Percentiles rank a stretch among this genome's conserved stretches.
phyloP scores from a whole-genome alignment of 2,113 vertebrate genomes.

The Gopherus flavomarginatus region DNA sequence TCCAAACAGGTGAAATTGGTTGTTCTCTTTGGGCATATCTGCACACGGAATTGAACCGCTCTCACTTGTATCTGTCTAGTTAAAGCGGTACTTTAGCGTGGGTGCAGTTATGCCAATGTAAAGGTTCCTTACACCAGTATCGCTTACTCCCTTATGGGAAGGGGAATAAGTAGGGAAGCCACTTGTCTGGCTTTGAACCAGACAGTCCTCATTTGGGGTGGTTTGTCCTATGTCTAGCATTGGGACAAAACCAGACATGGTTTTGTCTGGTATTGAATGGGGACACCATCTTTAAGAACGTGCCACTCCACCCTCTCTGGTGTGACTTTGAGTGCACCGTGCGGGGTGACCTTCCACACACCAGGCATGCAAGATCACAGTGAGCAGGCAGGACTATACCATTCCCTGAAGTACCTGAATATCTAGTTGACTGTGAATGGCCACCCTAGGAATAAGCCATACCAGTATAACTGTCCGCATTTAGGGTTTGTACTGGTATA shows the following conservation, averaged over 20 bases:
- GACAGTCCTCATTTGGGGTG: not conserved
- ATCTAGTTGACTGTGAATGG: not conserved
- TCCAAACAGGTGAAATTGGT: not conserved
- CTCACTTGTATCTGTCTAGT: too few species aligned
- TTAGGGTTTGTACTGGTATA: not conserved
- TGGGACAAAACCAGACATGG: not conserved
- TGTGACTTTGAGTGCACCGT: not conserved
- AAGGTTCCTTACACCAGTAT: not conserved
- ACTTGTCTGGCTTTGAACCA: not conserved
- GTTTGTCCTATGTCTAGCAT: not conserved
- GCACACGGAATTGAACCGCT: not conserved
- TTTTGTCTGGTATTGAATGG: not conserved
- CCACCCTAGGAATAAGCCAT: not conserved
- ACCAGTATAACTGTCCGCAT: not conserved
- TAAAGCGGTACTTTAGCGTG: not conserved
- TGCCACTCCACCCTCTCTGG: not conserved
- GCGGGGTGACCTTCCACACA: not conserved
- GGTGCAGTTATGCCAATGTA: not conserved
- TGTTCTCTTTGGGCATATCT: not conserved
- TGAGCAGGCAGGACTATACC: not conserved
- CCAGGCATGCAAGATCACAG: not conserved
- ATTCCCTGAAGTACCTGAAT: not conserved
- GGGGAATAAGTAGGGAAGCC: not conserved
- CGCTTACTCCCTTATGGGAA: not conserved
- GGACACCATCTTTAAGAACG: not conserved